Percentiles rank a stretch among this genome's conserved stretches.
phyloP scores from a whole-genome alignment of 2,113 vertebrate species.

The Triplophysa dalaica region DNA sequence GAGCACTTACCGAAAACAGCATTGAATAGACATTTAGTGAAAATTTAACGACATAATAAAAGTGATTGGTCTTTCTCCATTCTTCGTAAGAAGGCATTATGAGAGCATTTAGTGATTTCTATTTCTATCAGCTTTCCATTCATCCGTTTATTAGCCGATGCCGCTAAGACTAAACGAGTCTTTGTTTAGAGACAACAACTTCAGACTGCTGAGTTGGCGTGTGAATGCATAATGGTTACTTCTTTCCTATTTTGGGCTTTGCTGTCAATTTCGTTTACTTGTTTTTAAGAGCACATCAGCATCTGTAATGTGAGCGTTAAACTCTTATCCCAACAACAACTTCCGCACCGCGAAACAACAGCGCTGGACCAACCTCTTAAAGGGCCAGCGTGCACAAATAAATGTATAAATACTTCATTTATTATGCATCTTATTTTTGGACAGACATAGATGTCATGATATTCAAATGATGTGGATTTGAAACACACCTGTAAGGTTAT shows the following conservation, averaged over 20 bases:
- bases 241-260: background rate
- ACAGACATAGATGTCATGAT: too few species aligned
- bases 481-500: too few species aligned
- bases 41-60: constrained; percentile 85
- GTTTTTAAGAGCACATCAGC: background rate
- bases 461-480: too few species aligned
- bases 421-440: too few species aligned
- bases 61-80: constrained; percentile 71
- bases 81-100: constrained; percentile 75
- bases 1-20: constrained; percentile 84
- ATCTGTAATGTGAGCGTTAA: background rate
- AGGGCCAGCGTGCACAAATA: constrained; percentile 40
- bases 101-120: background rate
- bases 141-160: constrained; percentile 17
- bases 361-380: constrained; percentile 31
- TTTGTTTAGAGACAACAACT: background rate
- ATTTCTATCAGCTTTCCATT: background rate
- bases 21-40: constrained; percentile 83
- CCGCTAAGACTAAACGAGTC: background rate
- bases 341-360: constrained; percentile 29
- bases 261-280: background rate
- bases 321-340: constrained; percentile 20
- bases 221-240: background rate
- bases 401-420: too few species aligned
- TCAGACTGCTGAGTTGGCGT: background rate